Percentiles rank a stretch among this genome's conserved stretches.
phyloP scores from a whole-genome alignment of 2,888 invertebrate species.

The Drosophila peninsularis region DNA sequence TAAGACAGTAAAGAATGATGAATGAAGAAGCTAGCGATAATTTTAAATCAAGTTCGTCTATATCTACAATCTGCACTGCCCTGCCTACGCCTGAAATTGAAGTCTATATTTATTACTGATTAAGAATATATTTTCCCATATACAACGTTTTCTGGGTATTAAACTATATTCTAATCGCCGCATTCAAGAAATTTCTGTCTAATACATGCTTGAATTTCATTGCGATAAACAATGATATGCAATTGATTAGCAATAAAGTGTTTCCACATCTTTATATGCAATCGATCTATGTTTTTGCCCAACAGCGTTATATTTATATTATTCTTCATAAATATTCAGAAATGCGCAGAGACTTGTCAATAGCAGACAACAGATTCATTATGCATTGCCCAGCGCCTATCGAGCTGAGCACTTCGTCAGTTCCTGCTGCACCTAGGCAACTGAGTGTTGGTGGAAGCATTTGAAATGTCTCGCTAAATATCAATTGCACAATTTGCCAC shows the following conservation, averaged over 20 bases:
- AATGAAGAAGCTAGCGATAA: too few species aligned
- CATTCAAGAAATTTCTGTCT: not conserved
- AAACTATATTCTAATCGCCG: not conserved
- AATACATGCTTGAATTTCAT: not conserved
- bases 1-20: too few species aligned
- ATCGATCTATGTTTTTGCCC: not conserved
- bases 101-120: not conserved
- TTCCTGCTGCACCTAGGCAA: constrained; percentile 30
- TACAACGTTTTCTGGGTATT: not conserved
- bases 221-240: constrained; percentile 3
- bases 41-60: not conserved
- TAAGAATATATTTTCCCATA: not conserved
- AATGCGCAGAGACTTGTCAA: not conserved
- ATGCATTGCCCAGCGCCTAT: constrained; percentile 30
- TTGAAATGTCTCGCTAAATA: constrained; percentile 48
- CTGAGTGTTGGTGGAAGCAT: constrained; percentile 41
- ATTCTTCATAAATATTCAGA: not conserved
- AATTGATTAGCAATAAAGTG: constrained; percentile 1
- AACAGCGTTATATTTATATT: not conserved
- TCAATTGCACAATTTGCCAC: constrained; percentile 69
- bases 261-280: not conserved
- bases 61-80: too few species aligned
- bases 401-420: not conserved
- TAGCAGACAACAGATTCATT: not conserved
- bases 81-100: too few species aligned